Evolutionary conservation across 2,797 vertebrate genomes (phyloP).

Genomic region (Mus minutoides): DNA sequence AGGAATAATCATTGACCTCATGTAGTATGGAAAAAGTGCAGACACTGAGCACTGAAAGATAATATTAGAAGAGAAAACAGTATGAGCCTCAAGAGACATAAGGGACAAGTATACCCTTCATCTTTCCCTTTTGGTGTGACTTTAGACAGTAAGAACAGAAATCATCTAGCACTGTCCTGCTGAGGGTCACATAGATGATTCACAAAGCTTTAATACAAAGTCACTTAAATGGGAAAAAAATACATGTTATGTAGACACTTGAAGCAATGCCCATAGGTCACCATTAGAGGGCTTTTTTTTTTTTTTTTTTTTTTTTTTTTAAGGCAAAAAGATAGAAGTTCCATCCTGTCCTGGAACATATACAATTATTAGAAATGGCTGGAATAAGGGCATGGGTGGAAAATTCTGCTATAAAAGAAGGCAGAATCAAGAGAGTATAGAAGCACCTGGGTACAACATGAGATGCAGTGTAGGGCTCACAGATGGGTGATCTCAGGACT

Average conservation of each 20-base stretch:
- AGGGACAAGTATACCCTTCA: background rate
- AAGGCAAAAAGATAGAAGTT: background rate
- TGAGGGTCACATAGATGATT: background rate
- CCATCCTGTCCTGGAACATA: background rate
- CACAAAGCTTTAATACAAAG: background rate
- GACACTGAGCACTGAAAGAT: background rate
- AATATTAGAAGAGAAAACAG: background rate
- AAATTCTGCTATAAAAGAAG: background rate
- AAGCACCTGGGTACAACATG: background rate
- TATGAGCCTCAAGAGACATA: background rate
- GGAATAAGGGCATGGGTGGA: background rate
- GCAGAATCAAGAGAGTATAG: background rate
- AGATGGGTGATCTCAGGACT: background rate
- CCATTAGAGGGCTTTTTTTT: background rate
- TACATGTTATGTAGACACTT: background rate
- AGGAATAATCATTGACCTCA: background rate
- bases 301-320: background rate
- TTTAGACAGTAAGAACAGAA: background rate
- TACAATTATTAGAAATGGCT: background rate
- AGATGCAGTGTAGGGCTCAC: background rate
- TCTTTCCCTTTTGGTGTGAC: background rate
- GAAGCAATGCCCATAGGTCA: background rate
- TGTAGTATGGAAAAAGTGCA: background rate
- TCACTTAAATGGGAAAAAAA: constrained; percentile 14
- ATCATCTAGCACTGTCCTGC: background rate